These are phyloP conservation scores for Urosaurus nigricauda DNA, from an alignment of 2,797 vertebrate genomes.

Conservation along the genomic window DNA sequence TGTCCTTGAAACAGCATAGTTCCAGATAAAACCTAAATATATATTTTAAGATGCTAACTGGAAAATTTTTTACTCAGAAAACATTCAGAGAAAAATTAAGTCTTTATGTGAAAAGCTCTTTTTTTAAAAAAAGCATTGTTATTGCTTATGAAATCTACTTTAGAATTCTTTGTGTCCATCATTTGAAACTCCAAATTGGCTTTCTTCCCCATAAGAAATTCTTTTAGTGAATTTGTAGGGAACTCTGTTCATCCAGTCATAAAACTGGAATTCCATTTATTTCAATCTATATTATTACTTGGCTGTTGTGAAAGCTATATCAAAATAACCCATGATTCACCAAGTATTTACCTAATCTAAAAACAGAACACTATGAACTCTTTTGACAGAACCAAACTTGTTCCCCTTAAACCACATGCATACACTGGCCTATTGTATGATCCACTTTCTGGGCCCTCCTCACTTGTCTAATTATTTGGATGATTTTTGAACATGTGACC, in stretches of 20 bases:
- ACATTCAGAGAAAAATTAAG: neutral
- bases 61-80: neutral
- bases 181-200: neutral
- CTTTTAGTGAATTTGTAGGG: neutral
- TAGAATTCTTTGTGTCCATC: neutral
- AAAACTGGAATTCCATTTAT: neutral
- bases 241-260: neutral
- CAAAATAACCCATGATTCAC: neutral
- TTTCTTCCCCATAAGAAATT: neutral
- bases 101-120: neutral
- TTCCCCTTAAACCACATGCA: neutral
- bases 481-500: neutral
- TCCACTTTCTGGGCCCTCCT: too few relatives aligned
- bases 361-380: neutral
- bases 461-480: neutral
- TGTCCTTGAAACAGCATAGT: neutral
- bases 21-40: neutral
- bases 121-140: neutral
- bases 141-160: neutral
- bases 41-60: conserved; percentile 1
- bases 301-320: neutral
- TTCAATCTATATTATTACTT: neutral
- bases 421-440: neutral
- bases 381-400: neutral
- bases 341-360: neutral